Base-by-base conservation (phyloP, 2,888 invertebrate species). In the Eucera pruinosa region DNA sequence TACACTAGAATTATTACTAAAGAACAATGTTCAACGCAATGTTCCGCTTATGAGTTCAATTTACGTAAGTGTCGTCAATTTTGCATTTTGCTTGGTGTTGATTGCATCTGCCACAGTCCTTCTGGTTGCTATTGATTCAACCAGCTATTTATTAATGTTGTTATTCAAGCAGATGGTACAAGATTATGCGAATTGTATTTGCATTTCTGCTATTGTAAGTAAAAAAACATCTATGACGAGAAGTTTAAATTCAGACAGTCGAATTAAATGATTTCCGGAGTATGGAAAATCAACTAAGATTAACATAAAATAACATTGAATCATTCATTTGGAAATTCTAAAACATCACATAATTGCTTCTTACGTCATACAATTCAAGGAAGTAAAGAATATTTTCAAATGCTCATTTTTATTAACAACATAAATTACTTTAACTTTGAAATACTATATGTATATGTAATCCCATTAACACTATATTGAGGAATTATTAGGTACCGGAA, bases 101-200 rank as follows among this genome's bases (percentile, higher is more conserved):
- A 23, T 23, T 20, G 13, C 23, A 52, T 3, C 23, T 36, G 36
- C 1, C 11, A 9, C 6, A 5, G 23, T 50, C 47, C 11, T 39
- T 25, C n/a, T 20, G 23, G 33, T 11, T 61, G 6, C 15, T 25
- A n/a, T 36, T 43, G 27, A 18, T 45, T 58, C 47, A 39, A 23
- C 13, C 4, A 18, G 27, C 30, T 18, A 41, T 50, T 50, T n/a
- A 0, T 27, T 18, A 23, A 18, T 13, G 27, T 47, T 55, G 30
- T 27, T 65, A 47, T 43, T 43, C 33, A 20, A 45, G 3, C 25
- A 50, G 5, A 43, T 4, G 20, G 13, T 13, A 43, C n/a, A 65
- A 20, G 30, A 27, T 58, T 66, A 60, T 52, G 47, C 36, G 39
- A n/a, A 27, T 30, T 20, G 23, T 62, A 76, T 71, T 76, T 66